Percentiles rank a stretch among this genome's conserved stretches.
These are phyloP conservation scores for Thalassoma bifasciatum DNA, from an alignment of 2,113 vertebrate genomes.

Conservation along the genomic window DNA sequence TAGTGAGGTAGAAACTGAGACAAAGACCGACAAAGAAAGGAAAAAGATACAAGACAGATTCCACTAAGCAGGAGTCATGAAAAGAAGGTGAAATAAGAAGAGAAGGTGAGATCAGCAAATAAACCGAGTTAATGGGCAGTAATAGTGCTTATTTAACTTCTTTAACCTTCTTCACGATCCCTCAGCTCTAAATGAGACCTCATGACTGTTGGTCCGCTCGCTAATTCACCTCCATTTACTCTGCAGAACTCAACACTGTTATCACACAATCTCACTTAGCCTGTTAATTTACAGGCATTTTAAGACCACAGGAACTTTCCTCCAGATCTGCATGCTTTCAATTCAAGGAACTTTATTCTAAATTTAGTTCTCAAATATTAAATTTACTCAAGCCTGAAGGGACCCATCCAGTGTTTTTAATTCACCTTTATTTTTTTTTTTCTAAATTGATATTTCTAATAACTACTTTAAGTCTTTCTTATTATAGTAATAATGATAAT, in stretches of 20 bases:
- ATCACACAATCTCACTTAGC: background rate
- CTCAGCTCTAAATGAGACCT: constrained; percentile 36
- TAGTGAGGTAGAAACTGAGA: background rate
- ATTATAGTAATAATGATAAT: too few species aligned
- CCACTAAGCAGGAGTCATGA: background rate
- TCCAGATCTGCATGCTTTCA: too few species aligned
- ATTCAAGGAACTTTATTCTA: too few species aligned
- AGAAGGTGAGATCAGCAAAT: background rate
- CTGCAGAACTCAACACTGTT: constrained; percentile 7
- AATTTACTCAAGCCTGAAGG: too few species aligned
- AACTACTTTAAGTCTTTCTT: too few species aligned
- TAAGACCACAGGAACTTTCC: too few species aligned
- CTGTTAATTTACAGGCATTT: background rate
- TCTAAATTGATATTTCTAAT: too few species aligned
- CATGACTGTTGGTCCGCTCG: constrained; percentile 35
- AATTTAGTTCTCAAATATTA: too few species aligned
- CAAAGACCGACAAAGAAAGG: background rate
- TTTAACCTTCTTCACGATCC: constrained; percentile 47
- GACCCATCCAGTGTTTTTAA: too few species aligned
- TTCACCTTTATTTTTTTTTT: too few species aligned
- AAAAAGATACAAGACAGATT: background rate
- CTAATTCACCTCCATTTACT: constrained; percentile 47
- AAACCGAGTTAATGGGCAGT: constrained; percentile 3
- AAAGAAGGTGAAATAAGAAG: background rate
- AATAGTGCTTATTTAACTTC: constrained; percentile 27